Evolutionary conservation across 2,113 vertebrate genomes (phyloP).

Genomic region (Podilymbus podiceps): DNA sequence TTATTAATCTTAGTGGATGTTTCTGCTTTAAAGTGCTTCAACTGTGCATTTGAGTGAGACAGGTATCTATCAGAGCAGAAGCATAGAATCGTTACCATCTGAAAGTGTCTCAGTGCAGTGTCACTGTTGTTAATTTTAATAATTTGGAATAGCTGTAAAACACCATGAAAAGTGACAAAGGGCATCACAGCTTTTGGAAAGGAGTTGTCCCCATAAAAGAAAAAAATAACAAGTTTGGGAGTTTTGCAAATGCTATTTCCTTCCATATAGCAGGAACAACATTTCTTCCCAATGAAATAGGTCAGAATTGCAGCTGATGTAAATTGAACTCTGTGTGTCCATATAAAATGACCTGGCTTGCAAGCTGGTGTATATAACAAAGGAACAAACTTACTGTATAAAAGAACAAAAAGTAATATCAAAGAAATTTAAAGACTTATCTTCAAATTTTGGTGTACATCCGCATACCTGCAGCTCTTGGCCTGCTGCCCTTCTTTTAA

Average conservation of each 20-base stretch:
- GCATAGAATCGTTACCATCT: background rate
- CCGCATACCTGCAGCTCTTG: background rate
- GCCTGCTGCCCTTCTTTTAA: background rate
- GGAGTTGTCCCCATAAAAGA: background rate
- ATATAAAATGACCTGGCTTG: background rate
- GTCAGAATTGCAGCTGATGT: background rate
- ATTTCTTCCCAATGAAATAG: background rate
- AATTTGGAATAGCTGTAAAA: background rate
- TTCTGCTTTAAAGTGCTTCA: slow-evolving; percentile 1
- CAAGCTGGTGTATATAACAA: background rate
- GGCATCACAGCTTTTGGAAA: background rate
- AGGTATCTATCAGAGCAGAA: background rate
- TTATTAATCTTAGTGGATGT: background rate
- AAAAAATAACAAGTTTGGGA: background rate
- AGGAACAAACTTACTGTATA: background rate
- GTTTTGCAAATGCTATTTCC: background rate
- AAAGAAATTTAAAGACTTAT: background rate
- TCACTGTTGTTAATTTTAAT: background rate
- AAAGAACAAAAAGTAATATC: background rate
- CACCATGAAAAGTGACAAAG: background rate
- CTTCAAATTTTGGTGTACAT: background rate
- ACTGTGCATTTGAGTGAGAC: background rate
- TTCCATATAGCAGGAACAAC: background rate
- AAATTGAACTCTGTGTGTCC: background rate
- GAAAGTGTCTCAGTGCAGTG: background rate